Base-by-base conservation (phyloP, 2,797 vertebrate genomes). In the Sebastolobus alascanus region DNA sequence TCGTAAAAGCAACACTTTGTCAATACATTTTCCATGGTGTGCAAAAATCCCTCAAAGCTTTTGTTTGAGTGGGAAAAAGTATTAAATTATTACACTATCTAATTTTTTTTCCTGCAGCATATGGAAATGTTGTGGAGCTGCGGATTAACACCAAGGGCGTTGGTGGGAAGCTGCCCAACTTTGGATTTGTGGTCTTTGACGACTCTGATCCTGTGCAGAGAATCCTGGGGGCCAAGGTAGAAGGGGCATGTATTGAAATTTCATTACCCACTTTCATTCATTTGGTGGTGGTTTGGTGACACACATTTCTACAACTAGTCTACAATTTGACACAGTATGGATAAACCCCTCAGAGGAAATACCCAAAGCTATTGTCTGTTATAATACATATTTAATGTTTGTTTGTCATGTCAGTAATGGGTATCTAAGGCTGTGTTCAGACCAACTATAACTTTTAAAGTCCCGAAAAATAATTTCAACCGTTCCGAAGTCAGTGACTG, bases 161-260 rank as follows among this genome's bases (percentile, higher is more conserved):
- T 73, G 97, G 97, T 75, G 98, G 98, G 78, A 99, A 99, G 80
- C 95, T 99, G 87, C 99, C 99, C 66, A 99, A 99, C 92, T 99
- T 99, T 89, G 99, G 98, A 80, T 99, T 99, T 46, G 98, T 99
- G 89, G 98, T 99, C 60, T 99, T 99, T 93, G 98, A 99, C 1
- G 98, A 99, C 89, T 96, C 96, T 31, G 97, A 99, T 43, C 97
- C 98, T 0, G 98, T 99, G 92, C 98, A 99, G 89, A 97, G 96
- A 94, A 99, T 99, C 94, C 93, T 99, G 92, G 97, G 97, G 92
- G 97, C 97, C 78, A 99, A 99, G 97, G 99, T 99, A 97, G 68
- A 94, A 73, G 92, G 90, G 89, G 90, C 92, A 94, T 92, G 84
- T 93, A 92, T 92, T 81, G 13, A 77, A 70, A 82, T 88, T 91